These are phyloP conservation scores for Chaetodon auriga DNA, from an alignment of 2,113 vertebrate species.

Conservation along the genomic window DNA sequence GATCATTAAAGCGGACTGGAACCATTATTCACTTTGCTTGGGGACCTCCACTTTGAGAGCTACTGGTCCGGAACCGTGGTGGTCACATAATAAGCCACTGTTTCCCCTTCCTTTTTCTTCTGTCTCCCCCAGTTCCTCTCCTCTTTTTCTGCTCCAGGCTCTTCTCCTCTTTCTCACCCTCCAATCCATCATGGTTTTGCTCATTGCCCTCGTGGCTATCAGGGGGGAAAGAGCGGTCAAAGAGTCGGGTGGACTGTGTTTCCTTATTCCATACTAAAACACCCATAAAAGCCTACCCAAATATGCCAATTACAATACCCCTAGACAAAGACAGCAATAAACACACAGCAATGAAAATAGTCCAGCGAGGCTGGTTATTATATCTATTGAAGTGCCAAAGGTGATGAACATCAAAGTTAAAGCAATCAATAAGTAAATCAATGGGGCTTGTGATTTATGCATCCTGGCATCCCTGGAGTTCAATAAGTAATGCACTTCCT, in stretches of 20 bases:
- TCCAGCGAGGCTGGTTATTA: constrained; percentile 10
- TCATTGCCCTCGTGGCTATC: constrained; percentile 24
- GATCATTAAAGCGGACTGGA: constrained; percentile 36
- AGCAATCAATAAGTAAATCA: constrained; percentile 47
- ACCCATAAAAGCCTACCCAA: neutral
- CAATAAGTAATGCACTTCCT: constrained; percentile 5
- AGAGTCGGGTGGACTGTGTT: neutral
- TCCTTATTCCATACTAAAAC: neutral
- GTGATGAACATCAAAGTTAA: constrained; percentile 26
- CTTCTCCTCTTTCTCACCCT: constrained; percentile 14
- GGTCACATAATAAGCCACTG: constrained; percentile 57
- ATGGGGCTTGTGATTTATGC: constrained; percentile 22
- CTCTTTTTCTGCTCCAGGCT: constrained; percentile 20
- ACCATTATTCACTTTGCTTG: constrained; percentile 38
- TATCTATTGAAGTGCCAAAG: constrained; percentile 2
- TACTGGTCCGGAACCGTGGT: constrained; percentile 47
- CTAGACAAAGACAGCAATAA: constrained; percentile 17
- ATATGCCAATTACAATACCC: neutral
- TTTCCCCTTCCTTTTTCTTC: constrained; percentile 32
- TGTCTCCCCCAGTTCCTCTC: constrained; percentile 25
- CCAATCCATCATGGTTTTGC: constrained; percentile 58
- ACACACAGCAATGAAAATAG: constrained; percentile 13
- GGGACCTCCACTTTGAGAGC: constrained; percentile 56
- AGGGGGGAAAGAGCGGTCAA: neutral
- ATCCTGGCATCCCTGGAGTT: constrained; percentile 7